Evolutionary conservation across 2,113 vertebrate species (phyloP).

Genomic region (Entelurus aequoreus): DNA sequence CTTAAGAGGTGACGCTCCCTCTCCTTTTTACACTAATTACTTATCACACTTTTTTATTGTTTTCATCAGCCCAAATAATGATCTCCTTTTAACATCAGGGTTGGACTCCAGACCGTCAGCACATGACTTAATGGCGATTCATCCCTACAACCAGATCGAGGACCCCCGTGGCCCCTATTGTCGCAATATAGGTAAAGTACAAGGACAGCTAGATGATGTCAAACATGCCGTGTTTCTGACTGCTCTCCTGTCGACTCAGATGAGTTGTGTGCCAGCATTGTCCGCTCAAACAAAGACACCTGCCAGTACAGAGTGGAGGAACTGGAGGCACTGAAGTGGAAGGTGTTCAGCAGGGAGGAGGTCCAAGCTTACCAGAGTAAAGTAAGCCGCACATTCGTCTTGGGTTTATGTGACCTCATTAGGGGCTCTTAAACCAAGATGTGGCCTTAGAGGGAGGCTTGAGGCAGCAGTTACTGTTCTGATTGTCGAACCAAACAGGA

Average conservation of each 20-base stretch:
- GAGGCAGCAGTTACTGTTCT: slow-evolving; percentile 1
- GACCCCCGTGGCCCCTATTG: slow-evolving; percentile 55
- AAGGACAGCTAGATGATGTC: neutral
- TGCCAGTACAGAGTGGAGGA: slow-evolving; percentile 82
- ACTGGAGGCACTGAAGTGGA: slow-evolving; percentile 76
- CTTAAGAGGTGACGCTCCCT: slow-evolving; percentile 54
- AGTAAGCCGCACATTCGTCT: slow-evolving; percentile 54
- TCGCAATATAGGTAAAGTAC: slow-evolving; percentile 54
- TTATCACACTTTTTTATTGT: neutral
- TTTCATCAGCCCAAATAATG: neutral
- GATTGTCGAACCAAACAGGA: slow-evolving; percentile 41
- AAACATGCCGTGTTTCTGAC: neutral
- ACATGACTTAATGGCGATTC: slow-evolving; percentile 57
- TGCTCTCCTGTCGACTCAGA: slow-evolving; percentile 59
- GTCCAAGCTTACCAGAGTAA: slow-evolving; percentile 81
- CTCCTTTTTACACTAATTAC: no score
- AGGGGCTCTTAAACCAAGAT: slow-evolving; percentile 28
- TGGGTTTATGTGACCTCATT: slow-evolving; percentile 2
- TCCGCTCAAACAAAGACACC: slow-evolving; percentile 83
- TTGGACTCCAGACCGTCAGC: slow-evolving; percentile 61
- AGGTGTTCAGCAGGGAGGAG: slow-evolving; percentile 81
- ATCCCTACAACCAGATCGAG: slow-evolving; percentile 53
- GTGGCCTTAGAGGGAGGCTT: slow-evolving; percentile 17
- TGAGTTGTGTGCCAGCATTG: slow-evolving; percentile 78
- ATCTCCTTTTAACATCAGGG: slow-evolving; percentile 27